A percentile compares a stretch with the other conserved stretches of the same genome.
phyloP scores from a whole-genome alignment of 1,140 invertebrate species.

The Harpegnathos saltator region DNA sequence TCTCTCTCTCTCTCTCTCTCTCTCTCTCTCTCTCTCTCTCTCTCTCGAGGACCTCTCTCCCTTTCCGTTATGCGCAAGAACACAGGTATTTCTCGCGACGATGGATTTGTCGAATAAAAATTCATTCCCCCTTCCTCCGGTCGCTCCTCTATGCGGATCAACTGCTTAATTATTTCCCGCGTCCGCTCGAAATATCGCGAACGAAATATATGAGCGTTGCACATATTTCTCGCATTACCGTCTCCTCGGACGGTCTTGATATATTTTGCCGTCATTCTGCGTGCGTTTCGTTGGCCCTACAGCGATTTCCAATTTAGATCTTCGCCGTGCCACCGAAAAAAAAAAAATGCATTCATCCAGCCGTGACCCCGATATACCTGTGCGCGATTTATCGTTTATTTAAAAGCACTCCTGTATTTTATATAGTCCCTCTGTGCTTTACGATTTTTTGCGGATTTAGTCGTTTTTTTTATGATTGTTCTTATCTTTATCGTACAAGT shows the following conservation, averaged over 20 bases:
- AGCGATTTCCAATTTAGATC: slow-evolving; percentile 3
- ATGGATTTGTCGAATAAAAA: too few species aligned
- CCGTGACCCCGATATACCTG: background rate
- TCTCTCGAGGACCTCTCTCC: too few species aligned
- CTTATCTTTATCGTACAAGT: slow-evolving; percentile 4
- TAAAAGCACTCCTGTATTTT: background rate
- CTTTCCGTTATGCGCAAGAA: background rate
- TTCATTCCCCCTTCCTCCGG: too few species aligned
- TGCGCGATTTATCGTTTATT: background rate
- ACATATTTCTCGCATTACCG: too few species aligned
- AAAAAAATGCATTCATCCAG: background rate
- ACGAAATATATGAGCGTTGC: too few species aligned
- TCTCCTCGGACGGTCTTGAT: too few species aligned
- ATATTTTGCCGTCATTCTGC: background rate
- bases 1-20: too few species aligned
- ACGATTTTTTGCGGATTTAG: background rate
- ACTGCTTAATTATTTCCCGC: too few species aligned
- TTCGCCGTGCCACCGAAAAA: background rate
- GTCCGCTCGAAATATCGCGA: too few species aligned
- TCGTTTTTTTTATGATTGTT: background rate
- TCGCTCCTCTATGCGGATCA: too few species aligned
- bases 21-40: too few species aligned
- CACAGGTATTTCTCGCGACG: background rate
- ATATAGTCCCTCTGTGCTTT: background rate
- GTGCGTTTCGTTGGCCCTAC: too few species aligned